Evolutionary conservation across 2,113 vertebrate genomes (phyloP), one percentile per base, ranked within the genome.

Genomic region (Eira barbara): DNA sequence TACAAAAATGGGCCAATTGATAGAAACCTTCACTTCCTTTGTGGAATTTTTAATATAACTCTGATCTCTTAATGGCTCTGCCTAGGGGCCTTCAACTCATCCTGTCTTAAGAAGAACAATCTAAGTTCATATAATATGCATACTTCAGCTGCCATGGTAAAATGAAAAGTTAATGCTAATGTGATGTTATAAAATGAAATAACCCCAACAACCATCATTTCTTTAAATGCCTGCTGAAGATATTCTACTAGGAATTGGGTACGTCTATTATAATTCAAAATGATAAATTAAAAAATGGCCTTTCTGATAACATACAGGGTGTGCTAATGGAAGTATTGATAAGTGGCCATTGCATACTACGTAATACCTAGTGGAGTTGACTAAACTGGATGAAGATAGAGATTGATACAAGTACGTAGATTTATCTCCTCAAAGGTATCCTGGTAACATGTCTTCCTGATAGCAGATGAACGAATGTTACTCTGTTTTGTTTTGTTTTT

Each of bases 161-260:
- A 96, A 94, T 96, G 71, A 95, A 92, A 93, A 83, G 61, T 94
- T 96, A 97, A 97, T 94, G 84, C 45, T 94, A 67, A 85, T 81
- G 91, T 74, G 78, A 80, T 93, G 49, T 59, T 94, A 36, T 83
- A 86, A 97, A 95, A 83, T 73, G 71, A 85, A 97, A 76, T 73
- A 91, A 93, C 87, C 27, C 27, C n/a, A 95, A 61, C 67, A 88
- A 74, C 42, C 59, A 65, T 87, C 69, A 47, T 92, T 97, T 93
- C 34, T 1, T 88, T 88, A 95, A 95, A 59, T 88, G 76, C 52
- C 39, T 94, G 27, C 12, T 67, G 61, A 94, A 92, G 92, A 81
- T 86, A 88, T 82, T 85, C 88, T 78, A 87, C 34, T 91, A 90
- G 65, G n/a, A 93, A 81, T 81, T 95, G 76, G 96, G 45, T 65